Evolutionary conservation across 2,888 invertebrate genomes (phyloP), one percentile per base, ranked within the genome.

Genomic region (Brassicogethes aeneus): DNA sequence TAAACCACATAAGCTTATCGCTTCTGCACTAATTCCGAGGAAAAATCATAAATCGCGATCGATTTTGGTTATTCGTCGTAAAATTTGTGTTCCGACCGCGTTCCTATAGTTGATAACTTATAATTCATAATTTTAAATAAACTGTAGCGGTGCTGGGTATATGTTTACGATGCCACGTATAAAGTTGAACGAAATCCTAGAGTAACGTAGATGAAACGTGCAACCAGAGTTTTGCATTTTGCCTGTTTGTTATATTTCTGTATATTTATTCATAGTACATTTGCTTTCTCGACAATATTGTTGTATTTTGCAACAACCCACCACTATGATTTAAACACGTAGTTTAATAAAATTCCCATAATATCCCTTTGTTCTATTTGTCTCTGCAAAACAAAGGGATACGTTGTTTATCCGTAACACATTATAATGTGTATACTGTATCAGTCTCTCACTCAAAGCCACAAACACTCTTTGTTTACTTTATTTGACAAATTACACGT

Each of bases 301-400:
- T 23, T 23, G 10, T 23, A 23, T 23, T 23, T 23, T 23, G 23
- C 23, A 23, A 23, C 23, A 23, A 23, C 5, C 23, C 23, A 23
- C 23, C 23, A 23, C 23, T 23, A 5, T 10, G 5, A 5, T 23
- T 23, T 10, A 23, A 10, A 23, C 23, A 23, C 23, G 23, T 23
- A 23, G 23, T 23, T 23, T 23, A 23, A 23, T 23, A 23, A 23
- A 23, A 23, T 23, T 23, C 23, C 23, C 23, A 23, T 23, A 23
- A 23, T 10, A 10, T 23, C 23, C 23, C 23, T 23, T 23, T 23
- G 23, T 23, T 23, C 23, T 23, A 23, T 23, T 23, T 23, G 23
- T 23, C 23, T 5, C 23, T 10, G 23, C 10, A 5, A 10, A 23
- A 23, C 23, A 23, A 23, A 23, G 23, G 23, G n/a, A n/a, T n/a